Evolutionary conservation across 2,113 vertebrate genomes (phyloP), one percentile per base, ranked within the genome.

Genomic region (Thunnus thynnus): DNA sequence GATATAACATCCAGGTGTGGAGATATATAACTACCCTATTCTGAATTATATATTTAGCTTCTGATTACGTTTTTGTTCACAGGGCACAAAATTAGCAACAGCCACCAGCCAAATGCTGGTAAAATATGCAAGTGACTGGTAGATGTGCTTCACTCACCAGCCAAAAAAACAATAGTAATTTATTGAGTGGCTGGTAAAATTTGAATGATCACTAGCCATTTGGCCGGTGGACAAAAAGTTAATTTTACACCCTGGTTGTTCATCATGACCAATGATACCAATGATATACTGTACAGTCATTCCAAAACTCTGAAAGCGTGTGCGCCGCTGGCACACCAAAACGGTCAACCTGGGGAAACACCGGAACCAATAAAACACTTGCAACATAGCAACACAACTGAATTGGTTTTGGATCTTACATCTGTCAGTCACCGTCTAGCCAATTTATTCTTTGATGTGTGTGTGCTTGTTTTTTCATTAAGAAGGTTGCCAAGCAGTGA

Each of bases 401-500:
- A 14, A 48, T 52, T 25, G 13, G 14, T 48, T 69, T 56, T 17
- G 44, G 52, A 60, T 74, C 60, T 70, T 30, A 44, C 25, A 71
- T 64, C 46, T 32, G 16, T 55, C 25, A 22, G 12, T 58, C 10
- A 32, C 44, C 1, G 1, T 54, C 41, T 30, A 3, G 56, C 67
- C 10, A 58, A 55, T 73, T 56, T 0, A 63, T 70, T 57, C 41
- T 17, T 22, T 16, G 41, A 30, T n/a, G 41, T 50, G 16, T 69
- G 48, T 72, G 22, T 22, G 56, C 55, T 57, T 72, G 44, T 3
- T 30, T 75, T 57, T 30, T 67, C 9, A 3, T 62, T 77, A 57
- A 56, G 54, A 48, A 17, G 47, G 65, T 76, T 82, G 57, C 73
- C 61, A 61, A 52, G 54, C 69, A 61, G 56, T 22, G 44, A 54